These are phyloP conservation scores for Micropoecilia bifurca DNA, from an alignment of 2,797 vertebrate species.

Conservation along the genomic window DNA sequence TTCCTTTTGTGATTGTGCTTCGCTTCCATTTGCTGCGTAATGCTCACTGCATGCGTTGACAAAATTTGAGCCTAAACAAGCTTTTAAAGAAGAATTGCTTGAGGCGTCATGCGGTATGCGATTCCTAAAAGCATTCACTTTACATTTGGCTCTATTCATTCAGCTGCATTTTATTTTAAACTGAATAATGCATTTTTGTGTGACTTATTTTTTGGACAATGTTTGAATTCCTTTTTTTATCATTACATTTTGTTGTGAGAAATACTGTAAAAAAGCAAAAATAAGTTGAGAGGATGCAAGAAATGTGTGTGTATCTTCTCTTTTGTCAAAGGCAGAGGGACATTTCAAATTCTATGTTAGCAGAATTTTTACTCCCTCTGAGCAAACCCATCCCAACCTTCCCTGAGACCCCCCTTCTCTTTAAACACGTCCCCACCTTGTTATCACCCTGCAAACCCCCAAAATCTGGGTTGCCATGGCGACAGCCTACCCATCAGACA, in stretches of 20 bases:
- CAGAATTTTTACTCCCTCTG: slow-evolving; percentile 47
- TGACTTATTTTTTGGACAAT: background rate
- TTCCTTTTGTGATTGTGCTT: background rate
- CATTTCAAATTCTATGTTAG: slow-evolving; percentile 52
- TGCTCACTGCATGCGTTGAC: background rate
- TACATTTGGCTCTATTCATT: background rate
- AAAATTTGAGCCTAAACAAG: background rate
- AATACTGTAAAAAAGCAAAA: background rate
- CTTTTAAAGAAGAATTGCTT: slow-evolving; percentile 1
- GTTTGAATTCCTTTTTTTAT: background rate
- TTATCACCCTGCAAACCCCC: slow-evolving; percentile 77
- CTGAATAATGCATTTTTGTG: background rate
- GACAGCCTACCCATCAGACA: slow-evolving; percentile 67
- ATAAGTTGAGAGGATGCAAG: background rate
- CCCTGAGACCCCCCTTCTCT: slow-evolving; percentile 15
- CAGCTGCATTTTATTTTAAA: background rate
- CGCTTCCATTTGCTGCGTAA: background rate
- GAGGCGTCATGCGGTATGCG: background rate
- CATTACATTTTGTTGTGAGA: background rate
- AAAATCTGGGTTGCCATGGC: slow-evolving; percentile 77
- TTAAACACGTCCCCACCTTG: slow-evolving; percentile 74
- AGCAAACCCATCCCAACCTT: slow-evolving; percentile 29
- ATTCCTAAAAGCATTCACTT: slow-evolving; percentile 1
- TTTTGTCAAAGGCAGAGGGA: slow-evolving; percentile 35
- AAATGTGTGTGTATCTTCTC: slow-evolving; percentile 3